Base-by-base conservation (phyloP, 2,888 invertebrate genomes). In the Hydropsyche betteni region DNA sequence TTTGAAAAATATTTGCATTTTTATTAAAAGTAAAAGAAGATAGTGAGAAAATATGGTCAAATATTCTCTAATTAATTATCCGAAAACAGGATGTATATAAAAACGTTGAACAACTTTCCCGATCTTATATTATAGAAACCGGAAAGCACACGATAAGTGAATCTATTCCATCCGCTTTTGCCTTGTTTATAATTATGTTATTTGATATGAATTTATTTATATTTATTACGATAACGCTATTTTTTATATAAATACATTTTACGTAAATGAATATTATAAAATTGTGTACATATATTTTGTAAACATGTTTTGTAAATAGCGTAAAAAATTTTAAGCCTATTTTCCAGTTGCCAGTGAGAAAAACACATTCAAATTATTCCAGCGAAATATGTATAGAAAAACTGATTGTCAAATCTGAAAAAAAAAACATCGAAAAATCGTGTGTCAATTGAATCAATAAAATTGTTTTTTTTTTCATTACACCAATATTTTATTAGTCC, bases 241-340 rank as follows among this genome's bases (percentile, higher is more conserved):
- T 64, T 64, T 24, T 64, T 24, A 58, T 58, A 58, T 24, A 58
- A 58, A 58, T 58, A 58, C n/a, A 58, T 58, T 58, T 58, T 58
- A 58, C 24, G 24, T 44, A 44, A 24, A 64, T 36, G 34, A 64
- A 64, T 64, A 64, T 36, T 64, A 36, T 36, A 64, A 64, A 64
- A 64, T 64, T n/a, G 64, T 64, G 64, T 64, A 64, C 24, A 64
- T 64, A 61, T 61, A 64, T 36, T 64, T 36, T 64, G 64, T 64
- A 64, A 64, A 64, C 64, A 64, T 64, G 36, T 64, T 64, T 64
- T 64, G 34, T 64, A 44, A 44, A 44, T 44, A 44, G 7, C 44
- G 10, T 44, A 44, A 44, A 44, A 44, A 44, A 2, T 1, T 44
- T 44, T 6, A 44, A 10, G 12, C 36, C 36, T 12, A 64, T 7